These are phyloP conservation scores for Poeciliopsis paucimaculata DNA, from an alignment of 2,797 vertebrate species.

Conservation along the genomic window DNA sequence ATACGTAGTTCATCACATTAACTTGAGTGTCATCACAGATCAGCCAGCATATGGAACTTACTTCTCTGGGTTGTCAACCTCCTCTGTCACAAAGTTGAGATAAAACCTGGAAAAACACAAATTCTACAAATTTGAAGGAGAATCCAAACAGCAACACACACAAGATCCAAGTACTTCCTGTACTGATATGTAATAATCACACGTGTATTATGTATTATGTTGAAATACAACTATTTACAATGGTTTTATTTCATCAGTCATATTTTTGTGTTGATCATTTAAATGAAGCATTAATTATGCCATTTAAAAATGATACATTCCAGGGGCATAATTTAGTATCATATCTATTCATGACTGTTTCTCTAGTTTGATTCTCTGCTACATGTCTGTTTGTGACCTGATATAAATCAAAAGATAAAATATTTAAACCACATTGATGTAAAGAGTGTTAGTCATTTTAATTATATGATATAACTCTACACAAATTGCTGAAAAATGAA, in stretches of 20 bases:
- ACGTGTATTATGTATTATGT: background rate
- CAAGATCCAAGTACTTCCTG: background rate
- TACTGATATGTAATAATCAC: background rate
- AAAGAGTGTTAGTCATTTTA: background rate
- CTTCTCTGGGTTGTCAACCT: conserved; percentile 93
- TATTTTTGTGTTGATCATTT: background rate
- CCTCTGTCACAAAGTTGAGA: conserved; percentile 96
- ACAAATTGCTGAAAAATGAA: background rate
- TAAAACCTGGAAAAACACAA: conserved; percentile 88
- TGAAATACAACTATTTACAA: background rate
- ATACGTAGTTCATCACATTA: background rate
- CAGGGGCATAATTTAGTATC: no score
- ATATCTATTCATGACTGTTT: background rate
- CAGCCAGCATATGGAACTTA: conserved; percentile 62
- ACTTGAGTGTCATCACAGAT: background rate
- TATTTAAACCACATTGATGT: background rate
- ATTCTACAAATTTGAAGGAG: background rate
- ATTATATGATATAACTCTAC: background rate
- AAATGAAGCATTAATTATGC: background rate
- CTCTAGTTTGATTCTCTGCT: background rate
- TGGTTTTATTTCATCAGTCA: background rate
- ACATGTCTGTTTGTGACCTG: background rate
- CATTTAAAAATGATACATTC: background rate
- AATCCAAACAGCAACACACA: background rate
- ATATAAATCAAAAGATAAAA: background rate